phyloP scores from a whole-genome alignment of 2,797 vertebrate genomes.

The Erithacus rubecula region DNA sequence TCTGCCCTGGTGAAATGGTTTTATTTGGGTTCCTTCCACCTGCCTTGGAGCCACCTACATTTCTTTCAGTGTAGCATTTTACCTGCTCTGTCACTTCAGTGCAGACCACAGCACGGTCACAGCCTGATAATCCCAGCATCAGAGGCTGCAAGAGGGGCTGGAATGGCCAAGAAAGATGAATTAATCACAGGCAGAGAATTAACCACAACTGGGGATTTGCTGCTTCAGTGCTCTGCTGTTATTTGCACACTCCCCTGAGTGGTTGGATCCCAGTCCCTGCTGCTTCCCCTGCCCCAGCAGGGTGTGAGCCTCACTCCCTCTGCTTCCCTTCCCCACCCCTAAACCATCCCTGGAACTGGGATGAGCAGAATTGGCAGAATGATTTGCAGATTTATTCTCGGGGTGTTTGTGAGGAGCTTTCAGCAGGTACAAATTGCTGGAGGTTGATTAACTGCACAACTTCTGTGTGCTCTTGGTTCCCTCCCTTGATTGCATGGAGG shows the following conservation, averaged over 20 bases:
- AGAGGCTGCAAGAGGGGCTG: not conserved
- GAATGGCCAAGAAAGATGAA: not conserved
- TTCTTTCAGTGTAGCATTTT: not conserved
- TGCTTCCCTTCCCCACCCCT: not conserved
- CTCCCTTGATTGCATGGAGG: conserved; percentile 23
- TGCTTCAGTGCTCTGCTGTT: not conserved
- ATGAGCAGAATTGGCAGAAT: not conserved
- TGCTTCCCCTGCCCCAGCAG: not conserved
- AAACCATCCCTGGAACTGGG: not conserved
- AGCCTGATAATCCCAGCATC: not conserved
- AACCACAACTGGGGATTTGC: conserved; percentile 3
- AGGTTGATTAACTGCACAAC: conserved; percentile 21
- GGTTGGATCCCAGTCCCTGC: not conserved
- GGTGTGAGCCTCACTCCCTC: not conserved
- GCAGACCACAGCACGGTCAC: rapidly evolving
- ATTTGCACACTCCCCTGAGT: not conserved
- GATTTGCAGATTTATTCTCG: not conserved
- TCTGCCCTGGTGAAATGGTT: not conserved
- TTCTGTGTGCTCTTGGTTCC: not conserved
- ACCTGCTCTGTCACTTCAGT: not conserved
- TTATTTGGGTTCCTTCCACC: not conserved
- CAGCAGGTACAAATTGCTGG: not conserved
- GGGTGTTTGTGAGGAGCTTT: conserved; percentile 2
- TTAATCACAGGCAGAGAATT: conserved; percentile 18
- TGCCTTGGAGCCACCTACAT: not conserved